Base-by-base conservation (phyloP, 2,888 invertebrate species). In the Synanthedon tipuliformis region DNA sequence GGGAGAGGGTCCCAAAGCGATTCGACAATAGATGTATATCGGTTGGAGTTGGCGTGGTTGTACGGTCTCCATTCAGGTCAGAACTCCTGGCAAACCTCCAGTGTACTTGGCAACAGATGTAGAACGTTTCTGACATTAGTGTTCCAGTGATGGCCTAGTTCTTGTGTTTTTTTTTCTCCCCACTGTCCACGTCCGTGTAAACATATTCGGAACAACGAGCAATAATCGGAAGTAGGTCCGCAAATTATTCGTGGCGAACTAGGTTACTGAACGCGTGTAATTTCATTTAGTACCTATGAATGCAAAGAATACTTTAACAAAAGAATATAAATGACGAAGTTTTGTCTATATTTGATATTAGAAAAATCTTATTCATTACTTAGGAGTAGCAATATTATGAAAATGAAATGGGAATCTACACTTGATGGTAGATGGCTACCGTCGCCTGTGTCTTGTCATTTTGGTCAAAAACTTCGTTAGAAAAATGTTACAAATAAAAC, bases 81-180 rank as follows among this genome's bases (percentile, higher is more conserved):
- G 55, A 58, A 45, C 57, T 61, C 61, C 75, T 82, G 83, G 83
- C 83, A 75, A 45, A n/a, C 55, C 62, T 76, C 82, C 83, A 84
- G 75, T 58, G 54, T 54, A 56, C 60, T 66, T 73, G 75, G 72
- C 75, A 75, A 59, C 63, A 71, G 67, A 76, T 78, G 77, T 78
- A 72, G 75, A 67, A 69, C 75, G 75, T 67, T 71, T 73, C 69
- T 69, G 68, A 66, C 71, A 68, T 71, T 71, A 45, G 7, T 13
- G 69, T 68, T 66, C 60, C 64, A 59, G 60, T 58, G 59, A 59
- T 58, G 59, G 68, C 75, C 63, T 70, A 55, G 61, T 64, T 64
- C 57, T 51, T 57, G n/a, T 45, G 45, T 45, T 59, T 63, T 61
- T 45, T 61, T 45, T 45, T 15, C 45, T 13, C 5, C 7, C n/a